Percentiles rank a stretch among this genome's conserved stretches.
phyloP scores from a whole-genome alignment of 2,113 vertebrate species.

The Gallinago jamesoni region DNA sequence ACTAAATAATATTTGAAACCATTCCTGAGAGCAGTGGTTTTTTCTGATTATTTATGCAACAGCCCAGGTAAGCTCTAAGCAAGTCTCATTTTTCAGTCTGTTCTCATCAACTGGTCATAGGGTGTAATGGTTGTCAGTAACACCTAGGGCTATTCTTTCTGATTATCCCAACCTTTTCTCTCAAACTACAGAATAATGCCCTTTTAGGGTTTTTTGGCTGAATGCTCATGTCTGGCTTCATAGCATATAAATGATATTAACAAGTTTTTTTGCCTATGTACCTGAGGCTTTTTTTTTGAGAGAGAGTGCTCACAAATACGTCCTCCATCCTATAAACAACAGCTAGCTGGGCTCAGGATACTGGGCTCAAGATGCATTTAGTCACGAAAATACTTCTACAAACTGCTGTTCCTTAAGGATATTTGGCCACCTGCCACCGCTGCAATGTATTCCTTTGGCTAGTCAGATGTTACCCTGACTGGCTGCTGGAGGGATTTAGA shows the following conservation, averaged over 20 bases:
- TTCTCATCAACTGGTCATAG: neutral
- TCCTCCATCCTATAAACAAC: neutral
- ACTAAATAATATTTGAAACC: neutral
- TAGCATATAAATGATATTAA: neutral
- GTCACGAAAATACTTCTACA: neutral
- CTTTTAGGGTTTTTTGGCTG: neutral
- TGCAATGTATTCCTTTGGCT: neutral
- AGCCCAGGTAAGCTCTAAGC: neutral
- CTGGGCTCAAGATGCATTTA: neutral
- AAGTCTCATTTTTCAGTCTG: neutral
- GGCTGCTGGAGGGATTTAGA: neutral
- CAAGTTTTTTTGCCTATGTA: neutral
- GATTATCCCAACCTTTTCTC: neutral
- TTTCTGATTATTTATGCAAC: neutral
- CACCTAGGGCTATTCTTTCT: neutral
- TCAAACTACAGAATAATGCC: neutral
- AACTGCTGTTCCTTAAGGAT: neutral
- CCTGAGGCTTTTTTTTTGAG: neutral
- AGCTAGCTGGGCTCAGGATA: neutral
- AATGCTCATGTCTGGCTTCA: neutral
- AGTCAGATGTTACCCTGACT: neutral
- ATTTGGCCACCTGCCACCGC: neutral
- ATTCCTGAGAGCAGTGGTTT: neutral
- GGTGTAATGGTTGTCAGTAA: neutral
- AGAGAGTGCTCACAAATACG: neutral